Base-by-base conservation (phyloP, 2,113 vertebrate genomes). In the Mormyrus iriodes region DNA sequence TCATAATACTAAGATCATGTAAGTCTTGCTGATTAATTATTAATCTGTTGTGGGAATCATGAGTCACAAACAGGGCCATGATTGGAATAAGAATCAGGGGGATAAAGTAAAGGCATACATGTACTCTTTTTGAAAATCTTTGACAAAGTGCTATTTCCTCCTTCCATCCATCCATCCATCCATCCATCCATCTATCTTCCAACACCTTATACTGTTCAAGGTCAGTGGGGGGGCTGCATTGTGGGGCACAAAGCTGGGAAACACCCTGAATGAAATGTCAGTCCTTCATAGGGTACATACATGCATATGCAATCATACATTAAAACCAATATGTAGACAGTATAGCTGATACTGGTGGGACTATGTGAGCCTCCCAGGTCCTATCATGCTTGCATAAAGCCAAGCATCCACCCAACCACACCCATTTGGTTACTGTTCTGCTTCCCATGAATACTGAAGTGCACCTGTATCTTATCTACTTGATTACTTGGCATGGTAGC, bases 1-100 rank as follows among this genome's bases (percentile, higher is more conserved):
- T 88, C 87, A 49, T 17, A 73, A 48, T 88, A 69, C 65, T 73
- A 31, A 84, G 44, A 19, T 48, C 73, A 84, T 46, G 42, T 48
- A 84, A 84, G 82, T 84, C 82, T 19, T 48, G 21, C 9, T 84
- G 82, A 84, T 84, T 48, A 84, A 84, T 84, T 84, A 84, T 84
- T 84, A 48, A 84, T 84, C 82, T 44, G 19, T 44, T 48, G 82
- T 84, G 61, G 46, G 87, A 88, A 73, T 0, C 61, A 19, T 27
- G 27, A 51, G 61, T 44, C 87, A 27, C n/a, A 51, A 51, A 69
- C 44, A 51, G 27, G 15, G 24, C 82, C 35, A n/a, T 31, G n/a
- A 27, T 69, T 35, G 58, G 87, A 69, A 51, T 48, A 27, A 24
- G 39, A 35, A 31, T 73, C 58, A 3, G 21, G 1, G 17, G n/a